Conservation (phyloP, 2,113 vertebrate genomes). For the Pterophyllum scalare region DNA sequence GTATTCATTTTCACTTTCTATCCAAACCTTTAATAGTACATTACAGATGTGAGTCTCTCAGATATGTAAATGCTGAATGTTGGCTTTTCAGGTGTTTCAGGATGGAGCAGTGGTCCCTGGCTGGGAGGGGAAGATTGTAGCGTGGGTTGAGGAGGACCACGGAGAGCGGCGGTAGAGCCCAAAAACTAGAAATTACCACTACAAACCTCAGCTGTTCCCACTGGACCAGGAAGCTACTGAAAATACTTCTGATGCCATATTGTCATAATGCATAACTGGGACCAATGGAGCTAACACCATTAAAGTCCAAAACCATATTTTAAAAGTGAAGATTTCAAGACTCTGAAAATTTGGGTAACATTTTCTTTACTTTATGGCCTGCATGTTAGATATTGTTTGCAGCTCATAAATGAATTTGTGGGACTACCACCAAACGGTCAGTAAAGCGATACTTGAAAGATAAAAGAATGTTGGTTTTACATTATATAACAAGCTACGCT, state of each 20-base stretch:
- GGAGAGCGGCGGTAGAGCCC: conserved; percentile 85
- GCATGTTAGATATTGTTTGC: conserved; percentile 34
- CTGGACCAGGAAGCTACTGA: conserved; percentile 51
- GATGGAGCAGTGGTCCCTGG: conserved; percentile 94
- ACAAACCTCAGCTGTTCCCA: conserved; percentile 58
- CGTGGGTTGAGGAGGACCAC: conserved; percentile 97
- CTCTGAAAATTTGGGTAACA: conserved; percentile 39
- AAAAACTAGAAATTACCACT: conserved; percentile 45
- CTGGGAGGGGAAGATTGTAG: conserved; percentile 99
- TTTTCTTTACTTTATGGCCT: conserved; percentile 22
- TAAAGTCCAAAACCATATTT: conserved; percentile 26
- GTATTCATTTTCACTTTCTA: conserved; percentile 26
- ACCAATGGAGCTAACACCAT: conserved; percentile 56
- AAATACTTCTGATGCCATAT: conserved; percentile 48
- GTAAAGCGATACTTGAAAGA: conserved; percentile 43
- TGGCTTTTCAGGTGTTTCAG: conserved; percentile 87
- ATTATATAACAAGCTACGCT: background rate
- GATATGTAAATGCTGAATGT: conserved; percentile 37
- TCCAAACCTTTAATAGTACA: conserved; percentile 13
- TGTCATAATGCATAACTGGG: conserved; percentile 44
- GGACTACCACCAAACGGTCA: conserved; percentile 26
- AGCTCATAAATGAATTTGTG: conserved; percentile 29
- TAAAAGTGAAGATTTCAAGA: conserved; percentile 61
- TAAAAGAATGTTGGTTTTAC: conserved; percentile 20
- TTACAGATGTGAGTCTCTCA: conserved; percentile 23